Evolutionary conservation across 37 sponge, comb jelly and placozoan species (phyloP).

Genomic region (Theonella swinhoei): DNA sequence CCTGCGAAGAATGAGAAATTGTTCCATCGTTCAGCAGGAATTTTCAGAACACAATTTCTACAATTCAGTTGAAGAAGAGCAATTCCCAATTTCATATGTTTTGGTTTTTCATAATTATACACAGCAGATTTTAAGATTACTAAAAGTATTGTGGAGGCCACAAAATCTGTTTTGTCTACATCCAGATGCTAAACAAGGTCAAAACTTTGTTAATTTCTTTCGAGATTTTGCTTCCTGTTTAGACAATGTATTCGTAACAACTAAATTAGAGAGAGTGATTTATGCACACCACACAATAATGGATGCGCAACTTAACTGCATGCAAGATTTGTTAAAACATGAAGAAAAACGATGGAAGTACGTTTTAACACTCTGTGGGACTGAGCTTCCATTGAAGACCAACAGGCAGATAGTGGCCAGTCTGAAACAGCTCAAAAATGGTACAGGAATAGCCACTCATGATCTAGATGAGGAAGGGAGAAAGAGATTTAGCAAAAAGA

Average conservation of each 20-base stretch:
- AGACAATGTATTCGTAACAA: slow-evolving; percentile 20
- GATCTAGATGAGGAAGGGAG: neutral
- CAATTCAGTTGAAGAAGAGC: slow-evolving; percentile 8
- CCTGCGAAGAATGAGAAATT: neutral
- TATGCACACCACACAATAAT: slow-evolving; percentile 22
- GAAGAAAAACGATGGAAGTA: slow-evolving; percentile 46
- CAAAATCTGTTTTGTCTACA: slow-evolving; percentile 51
- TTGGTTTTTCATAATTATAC: slow-evolving; percentile 14
- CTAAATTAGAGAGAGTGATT: slow-evolving; percentile 7
- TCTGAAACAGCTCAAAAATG: slow-evolving; percentile 26
- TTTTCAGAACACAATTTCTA: slow-evolving; percentile 33
- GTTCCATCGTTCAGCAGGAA: neutral
- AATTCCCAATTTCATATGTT: slow-evolving; percentile 31
- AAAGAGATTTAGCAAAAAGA: neutral
- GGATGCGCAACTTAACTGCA: slow-evolving; percentile 44
- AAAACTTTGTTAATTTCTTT: neutral
- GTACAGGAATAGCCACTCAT: slow-evolving; percentile 2
- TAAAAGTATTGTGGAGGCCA: slow-evolving; percentile 36
- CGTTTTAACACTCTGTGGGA: slow-evolving; percentile 58
- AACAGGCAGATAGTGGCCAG: slow-evolving; percentile 52
- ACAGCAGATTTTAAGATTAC: slow-evolving; percentile 29
- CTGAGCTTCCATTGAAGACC: slow-evolving; percentile 59
- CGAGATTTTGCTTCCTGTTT: slow-evolving; percentile 18
- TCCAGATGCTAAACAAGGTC: slow-evolving; percentile 18
- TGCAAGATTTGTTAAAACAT: slow-evolving; percentile 1